These are phyloP conservation scores for Bolinopsis microptera DNA, from an alignment of 37 sponge, comb jelly and placozoan genomes.

Conservation along the genomic window DNA sequence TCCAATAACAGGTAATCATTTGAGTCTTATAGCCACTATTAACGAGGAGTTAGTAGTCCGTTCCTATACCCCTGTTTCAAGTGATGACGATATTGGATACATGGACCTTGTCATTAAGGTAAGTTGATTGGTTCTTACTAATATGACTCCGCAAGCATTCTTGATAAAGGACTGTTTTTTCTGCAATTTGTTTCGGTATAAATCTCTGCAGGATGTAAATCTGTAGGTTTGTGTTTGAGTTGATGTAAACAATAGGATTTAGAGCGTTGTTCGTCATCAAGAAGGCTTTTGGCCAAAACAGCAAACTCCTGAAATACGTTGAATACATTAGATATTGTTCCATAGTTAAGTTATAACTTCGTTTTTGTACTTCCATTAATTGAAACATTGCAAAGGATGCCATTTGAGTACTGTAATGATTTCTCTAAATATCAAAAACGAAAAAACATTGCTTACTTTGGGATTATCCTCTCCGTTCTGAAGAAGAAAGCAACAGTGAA, in stretches of 20 bases:
- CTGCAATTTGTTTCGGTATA: too few species aligned
- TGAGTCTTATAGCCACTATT: conserved; percentile 88
- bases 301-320: conserved; percentile 19
- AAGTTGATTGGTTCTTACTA: too few species aligned
- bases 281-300: conserved; percentile 43
- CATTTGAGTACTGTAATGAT: too few species aligned
- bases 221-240: conserved; percentile 21
- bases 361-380: too few species aligned
- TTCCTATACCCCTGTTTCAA: conserved; percentile 93
- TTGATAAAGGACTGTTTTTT: too few species aligned
- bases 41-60: conserved; percentile 79
- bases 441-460: too few species aligned
- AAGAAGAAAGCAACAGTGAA: not conserved
- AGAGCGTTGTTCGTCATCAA: conserved; percentile 50
- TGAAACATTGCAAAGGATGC: too few species aligned
- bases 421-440: too few species aligned
- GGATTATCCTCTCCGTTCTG: not conserved
- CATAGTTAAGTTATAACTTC: too few species aligned
- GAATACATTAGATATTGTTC: too few species aligned
- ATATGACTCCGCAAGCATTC: too few species aligned
- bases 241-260: conserved; percentile 18
- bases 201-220: too few species aligned
- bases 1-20: conserved; percentile 83
- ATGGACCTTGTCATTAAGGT: conserved; percentile 98
- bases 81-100: conserved; percentile 88